Conservation (phyloP, 2,888 invertebrate genomes). For the Hyposoter didymator region DNA sequence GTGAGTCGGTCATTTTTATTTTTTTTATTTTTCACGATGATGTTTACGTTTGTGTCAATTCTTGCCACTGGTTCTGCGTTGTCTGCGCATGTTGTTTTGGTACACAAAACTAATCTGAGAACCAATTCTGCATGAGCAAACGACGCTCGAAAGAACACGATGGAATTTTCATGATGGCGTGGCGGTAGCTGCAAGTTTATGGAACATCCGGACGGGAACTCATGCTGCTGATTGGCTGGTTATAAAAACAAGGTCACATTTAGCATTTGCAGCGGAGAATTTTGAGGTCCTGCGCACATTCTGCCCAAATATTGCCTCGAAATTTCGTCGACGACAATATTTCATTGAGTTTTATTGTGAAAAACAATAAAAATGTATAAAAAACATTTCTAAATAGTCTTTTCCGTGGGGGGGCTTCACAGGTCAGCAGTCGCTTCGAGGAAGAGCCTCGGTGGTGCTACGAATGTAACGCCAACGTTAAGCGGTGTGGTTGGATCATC, state of each 20-base stretch:
- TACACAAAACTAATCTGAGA: neutral
- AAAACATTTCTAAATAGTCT: constrained; percentile 29
- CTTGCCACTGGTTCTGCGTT: neutral
- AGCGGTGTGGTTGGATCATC: constrained; percentile 60
- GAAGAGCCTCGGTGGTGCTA: constrained; percentile 72
- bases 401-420: constrained; percentile 52
- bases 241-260: neutral
- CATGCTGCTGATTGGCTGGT: neutral
- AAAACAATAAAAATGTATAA: neutral
- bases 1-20: constrained; percentile 80
- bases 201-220: neutral
- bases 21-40: neutral
- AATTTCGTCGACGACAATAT: neutral
- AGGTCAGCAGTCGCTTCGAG: constrained; percentile 80
- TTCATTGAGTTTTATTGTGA: neutral
- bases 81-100: constrained; percentile 39
- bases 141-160: neutral
- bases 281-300: neutral
- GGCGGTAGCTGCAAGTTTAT: neutral
- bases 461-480: constrained; percentile 59
- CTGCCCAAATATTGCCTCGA: neutral
- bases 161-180: neutral
- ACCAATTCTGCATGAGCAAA: constrained; percentile 38
- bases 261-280: neutral
- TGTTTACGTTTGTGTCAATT: neutral